Evolutionary conservation across 2,113 vertebrate species (phyloP), one percentile per base, ranked within the genome.

Genomic region (Embiotoca jacksoni): DNA sequence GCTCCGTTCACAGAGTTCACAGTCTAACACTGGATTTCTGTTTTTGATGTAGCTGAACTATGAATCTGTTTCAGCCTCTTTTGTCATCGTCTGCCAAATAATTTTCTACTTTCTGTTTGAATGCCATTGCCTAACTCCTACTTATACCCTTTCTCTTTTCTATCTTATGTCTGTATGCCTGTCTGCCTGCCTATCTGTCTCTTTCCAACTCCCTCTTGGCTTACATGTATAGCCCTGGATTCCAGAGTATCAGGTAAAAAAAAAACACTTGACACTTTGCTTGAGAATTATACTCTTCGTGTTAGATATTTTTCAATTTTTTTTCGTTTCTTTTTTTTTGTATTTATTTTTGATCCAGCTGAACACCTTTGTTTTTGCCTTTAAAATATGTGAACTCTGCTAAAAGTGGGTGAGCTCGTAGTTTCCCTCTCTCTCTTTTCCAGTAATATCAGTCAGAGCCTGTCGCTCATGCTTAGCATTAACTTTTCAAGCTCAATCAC

Each of bases 171-270:
- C 87, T 90, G 66, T 87, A 76, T 92, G 76, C 83, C 83, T 90
- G 79, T 84, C 89, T 89, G 76, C 76, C 84, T 82, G 3, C 84
- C 82, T 72, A 6, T 84, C 85, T 86, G 35, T 87, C 80, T 91
- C 86, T 87, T 82, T 74, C 62, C 83, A 80, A 80, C 82, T 84
- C 71, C 83, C 78, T 85, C 81, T 84, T 46, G 86, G 88, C 89
- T 86, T 78, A 67, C 82, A 83, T 81, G 76, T 88, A 82, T 87
- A 94, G 93, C 93, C 83, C 81, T 94, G 93, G 93, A 94, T 89
- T 94, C 93, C 78, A 92, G 93, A 92, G 93, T 94, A 75, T 94
- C 93, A 94, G 93, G 93, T 94, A 94, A 94, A 81, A 72, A 82
- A 57, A 67, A 67, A 61, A 54, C 65, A 69, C 50, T 66, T 86